Conservation (phyloP, 2,797 vertebrate genomes). For the Anguilla megastoma region DNA sequence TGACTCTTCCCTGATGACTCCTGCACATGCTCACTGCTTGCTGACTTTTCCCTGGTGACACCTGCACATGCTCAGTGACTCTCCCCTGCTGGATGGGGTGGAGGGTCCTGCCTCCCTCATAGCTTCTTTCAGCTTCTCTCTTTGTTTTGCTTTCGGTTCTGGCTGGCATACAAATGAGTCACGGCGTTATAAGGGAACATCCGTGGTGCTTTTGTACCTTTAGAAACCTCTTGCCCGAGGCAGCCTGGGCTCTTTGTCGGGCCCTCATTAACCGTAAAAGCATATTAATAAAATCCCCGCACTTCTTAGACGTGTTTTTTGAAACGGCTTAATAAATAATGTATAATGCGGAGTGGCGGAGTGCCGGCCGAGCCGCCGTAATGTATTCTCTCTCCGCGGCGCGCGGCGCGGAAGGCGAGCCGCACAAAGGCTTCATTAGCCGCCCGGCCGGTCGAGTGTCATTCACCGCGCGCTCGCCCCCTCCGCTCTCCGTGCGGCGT, state of each 20-base stretch:
- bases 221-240: not conserved
- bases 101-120: not conserved
- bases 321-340: not conserved
- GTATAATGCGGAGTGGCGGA: not conserved
- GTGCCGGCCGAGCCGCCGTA: not conserved
- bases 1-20: not conserved
- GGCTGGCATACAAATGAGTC: not conserved
- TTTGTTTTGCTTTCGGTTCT: not conserved
- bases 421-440: slow-evolving; percentile 5
- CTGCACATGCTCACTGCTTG: not conserved
- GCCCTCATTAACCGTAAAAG: not conserved
- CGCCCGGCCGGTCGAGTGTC: not conserved
- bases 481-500: not conserved
- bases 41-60: not conserved
- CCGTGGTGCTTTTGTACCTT: not conserved
- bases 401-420: too few species aligned
- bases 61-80: too few species aligned
- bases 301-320: not conserved
- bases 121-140: not conserved
- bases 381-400: not conserved
- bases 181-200: not conserved
- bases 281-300: not conserved
- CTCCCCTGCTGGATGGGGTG: not conserved
- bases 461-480: not conserved
- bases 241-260: not conserved